These are phyloP conservation scores for Leptopilina syphax DNA, from an alignment of 2,888 invertebrate genomes.

Conservation along the genomic window DNA sequence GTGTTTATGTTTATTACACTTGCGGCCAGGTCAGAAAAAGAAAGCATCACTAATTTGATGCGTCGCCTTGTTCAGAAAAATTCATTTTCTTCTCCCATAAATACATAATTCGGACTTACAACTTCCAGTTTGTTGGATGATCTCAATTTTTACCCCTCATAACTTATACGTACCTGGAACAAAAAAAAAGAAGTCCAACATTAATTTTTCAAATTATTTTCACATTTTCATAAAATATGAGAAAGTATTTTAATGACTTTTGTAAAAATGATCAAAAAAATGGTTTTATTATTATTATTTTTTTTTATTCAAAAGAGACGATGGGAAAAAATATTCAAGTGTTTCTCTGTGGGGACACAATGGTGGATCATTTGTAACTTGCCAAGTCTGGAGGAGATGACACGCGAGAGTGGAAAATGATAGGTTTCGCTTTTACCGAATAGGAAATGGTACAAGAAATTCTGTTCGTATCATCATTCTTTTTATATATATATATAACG, in stretches of 20 bases:
- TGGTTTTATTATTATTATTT: background rate
- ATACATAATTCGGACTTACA: background rate
- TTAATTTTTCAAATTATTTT: too few species aligned
- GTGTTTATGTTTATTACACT: slow-evolving; percentile 33
- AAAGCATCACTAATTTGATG: background rate
- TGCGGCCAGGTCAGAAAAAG: background rate
- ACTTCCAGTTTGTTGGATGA: background rate
- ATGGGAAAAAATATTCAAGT: background rate
- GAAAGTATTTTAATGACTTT: background rate
- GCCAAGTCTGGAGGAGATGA: slow-evolving; percentile 28
- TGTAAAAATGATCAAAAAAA: background rate
- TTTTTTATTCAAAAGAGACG: background rate
- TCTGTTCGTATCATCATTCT: slow-evolving; percentile 30
- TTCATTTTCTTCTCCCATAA: slow-evolving; percentile 14
- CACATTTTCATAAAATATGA: background rate
- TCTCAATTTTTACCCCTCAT: background rate
- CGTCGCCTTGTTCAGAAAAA: background rate
- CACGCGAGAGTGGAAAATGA: slow-evolving; percentile 38
- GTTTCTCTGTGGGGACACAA: slow-evolving; percentile 15
- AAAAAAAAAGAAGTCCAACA: background rate
- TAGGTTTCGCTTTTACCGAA: slow-evolving; percentile 37
- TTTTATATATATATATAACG: too few species aligned
- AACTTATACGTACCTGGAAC: slow-evolving; percentile 28
- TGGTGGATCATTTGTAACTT: slow-evolving; percentile 21
- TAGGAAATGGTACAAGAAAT: slow-evolving; percentile 32